phyloP scores from a whole-genome alignment of 2,888 invertebrate species.

The Rutpela maculata region DNA sequence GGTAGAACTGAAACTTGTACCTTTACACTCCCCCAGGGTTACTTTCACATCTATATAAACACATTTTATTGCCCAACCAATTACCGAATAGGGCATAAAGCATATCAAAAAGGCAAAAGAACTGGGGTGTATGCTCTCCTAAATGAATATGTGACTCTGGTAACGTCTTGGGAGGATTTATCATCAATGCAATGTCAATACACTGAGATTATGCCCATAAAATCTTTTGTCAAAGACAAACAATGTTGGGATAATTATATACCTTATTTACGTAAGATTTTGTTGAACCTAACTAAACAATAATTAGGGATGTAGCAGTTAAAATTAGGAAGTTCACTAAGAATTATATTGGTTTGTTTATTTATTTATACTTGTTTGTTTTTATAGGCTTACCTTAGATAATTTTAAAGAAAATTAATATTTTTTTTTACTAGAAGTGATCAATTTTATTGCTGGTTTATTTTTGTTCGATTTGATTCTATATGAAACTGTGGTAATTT shows the following conservation, averaged over 20 bases:
- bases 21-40: background rate
- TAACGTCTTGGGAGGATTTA: background rate
- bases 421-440: background rate
- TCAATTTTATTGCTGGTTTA: background rate
- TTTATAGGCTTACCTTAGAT: background rate
- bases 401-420: background rate
- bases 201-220: background rate
- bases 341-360: background rate
- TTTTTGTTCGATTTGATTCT: no score
- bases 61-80: conserved; percentile 25
- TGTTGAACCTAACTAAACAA: conserved; percentile 3
- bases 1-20: no score
- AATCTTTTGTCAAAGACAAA: conserved; percentile 10
- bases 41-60: background rate
- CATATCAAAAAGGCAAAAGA: background rate
- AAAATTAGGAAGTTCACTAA: background rate
- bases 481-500: no score
- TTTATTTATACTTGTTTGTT: background rate
- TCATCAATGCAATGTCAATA: background rate
- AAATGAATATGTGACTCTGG: background rate
- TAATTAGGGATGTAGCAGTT: background rate
- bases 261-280: background rate
- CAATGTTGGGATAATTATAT: conserved; percentile 5
- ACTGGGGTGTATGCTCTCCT: background rate
- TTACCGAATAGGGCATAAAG: conserved; percentile 19